Percentiles rank a stretch among this genome's conserved stretches.
Conservation (phyloP, 2,888 invertebrate species). For the Daptonema setosum region DNA sequence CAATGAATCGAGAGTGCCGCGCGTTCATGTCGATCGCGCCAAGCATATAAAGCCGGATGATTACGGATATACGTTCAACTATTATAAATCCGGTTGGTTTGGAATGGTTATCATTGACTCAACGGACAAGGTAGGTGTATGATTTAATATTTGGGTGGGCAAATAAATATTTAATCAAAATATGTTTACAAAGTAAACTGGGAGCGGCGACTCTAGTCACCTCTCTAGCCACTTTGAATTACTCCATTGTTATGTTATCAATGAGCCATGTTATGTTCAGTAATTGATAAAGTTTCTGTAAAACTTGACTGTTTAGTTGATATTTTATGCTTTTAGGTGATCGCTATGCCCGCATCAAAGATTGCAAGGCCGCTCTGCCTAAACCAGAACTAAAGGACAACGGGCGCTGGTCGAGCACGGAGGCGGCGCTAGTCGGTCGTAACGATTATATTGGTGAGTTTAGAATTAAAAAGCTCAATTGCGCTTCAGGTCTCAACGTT, state of each 20-base stretch:
- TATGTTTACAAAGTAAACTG: background rate
- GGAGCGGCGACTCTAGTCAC: no score
- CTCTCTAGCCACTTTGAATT: no score
- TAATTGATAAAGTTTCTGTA: no score
- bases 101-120: background rate
- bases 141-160: no score
- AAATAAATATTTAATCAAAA: no score
- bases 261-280: no score
- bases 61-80: slow-evolving; percentile 4
- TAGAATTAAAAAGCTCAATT: background rate
- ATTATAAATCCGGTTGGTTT: background rate
- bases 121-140: no score
- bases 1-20: no score
- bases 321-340: background rate
- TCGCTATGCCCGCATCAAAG: slow-evolving; percentile 3
- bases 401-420: slow-evolving; percentile 52
- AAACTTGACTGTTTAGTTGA: background rate
- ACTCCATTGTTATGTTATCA: no score
- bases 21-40: no score
- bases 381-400: slow-evolving; percentile 18
- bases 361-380: slow-evolving; percentile 10
- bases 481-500: background rate
- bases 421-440: slow-evolving; percentile 65
- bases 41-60: background rate
- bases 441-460: slow-evolving; percentile 66